Evolutionary conservation across 2,888 invertebrate species (phyloP).

Genomic region (Ctena decussata): DNA sequence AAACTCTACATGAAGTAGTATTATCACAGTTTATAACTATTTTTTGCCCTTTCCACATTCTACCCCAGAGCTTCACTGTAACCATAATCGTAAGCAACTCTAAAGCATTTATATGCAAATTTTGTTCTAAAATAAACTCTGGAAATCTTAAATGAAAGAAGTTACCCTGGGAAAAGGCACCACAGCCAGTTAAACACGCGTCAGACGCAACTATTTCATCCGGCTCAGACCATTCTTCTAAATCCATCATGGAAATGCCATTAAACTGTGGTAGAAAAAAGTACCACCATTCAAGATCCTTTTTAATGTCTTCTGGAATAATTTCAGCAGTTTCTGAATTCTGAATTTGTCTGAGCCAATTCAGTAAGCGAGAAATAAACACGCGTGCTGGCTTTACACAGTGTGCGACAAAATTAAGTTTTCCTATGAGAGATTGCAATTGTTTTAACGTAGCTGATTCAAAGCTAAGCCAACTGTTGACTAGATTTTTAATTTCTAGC

Average conservation of each 20-base stretch:
- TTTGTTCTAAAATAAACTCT: not conserved
- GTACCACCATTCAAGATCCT: not conserved
- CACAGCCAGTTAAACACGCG: not conserved
- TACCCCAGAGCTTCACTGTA: not conserved
- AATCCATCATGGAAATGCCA: not conserved
- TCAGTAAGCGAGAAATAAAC: too few relatives aligned
- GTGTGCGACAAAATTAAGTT: too few relatives aligned
- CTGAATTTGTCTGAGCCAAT: too few relatives aligned
- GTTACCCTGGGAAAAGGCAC: not conserved
- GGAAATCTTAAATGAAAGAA: not conserved
- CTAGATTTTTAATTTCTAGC: too few relatives aligned
- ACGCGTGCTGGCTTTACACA: too few relatives aligned
- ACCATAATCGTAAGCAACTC: not conserved
- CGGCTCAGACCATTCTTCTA: not conserved
- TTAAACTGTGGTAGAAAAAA: not conserved
- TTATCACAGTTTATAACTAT: not conserved
- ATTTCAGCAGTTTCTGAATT: too few relatives aligned
- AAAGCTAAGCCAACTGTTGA: too few relatives aligned
- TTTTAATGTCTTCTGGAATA: too few relatives aligned
- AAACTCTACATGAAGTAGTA: not conserved
- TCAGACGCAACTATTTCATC: not conserved
- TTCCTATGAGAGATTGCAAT: too few relatives aligned
- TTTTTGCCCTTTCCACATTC: not conserved
- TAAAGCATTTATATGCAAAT: not conserved
- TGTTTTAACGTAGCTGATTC: too few relatives aligned